These are phyloP conservation scores for Lordiphosa andalusiaca DNA, from an alignment of 2,888 invertebrate genomes.

Conservation along the genomic window DNA sequence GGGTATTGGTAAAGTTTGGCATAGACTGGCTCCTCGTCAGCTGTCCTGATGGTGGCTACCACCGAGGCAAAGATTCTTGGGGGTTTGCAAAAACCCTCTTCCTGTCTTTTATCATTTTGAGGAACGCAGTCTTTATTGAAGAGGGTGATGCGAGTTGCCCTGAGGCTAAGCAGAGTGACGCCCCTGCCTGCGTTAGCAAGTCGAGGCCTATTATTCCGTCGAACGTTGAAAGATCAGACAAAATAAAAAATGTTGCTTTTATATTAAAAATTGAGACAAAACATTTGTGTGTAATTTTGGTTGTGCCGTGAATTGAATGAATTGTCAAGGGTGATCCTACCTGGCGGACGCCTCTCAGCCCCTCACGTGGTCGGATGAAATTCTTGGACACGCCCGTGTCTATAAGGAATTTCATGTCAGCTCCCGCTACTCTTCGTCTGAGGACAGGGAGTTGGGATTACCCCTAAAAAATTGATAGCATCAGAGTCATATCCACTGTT, in stretches of 20 bases:
- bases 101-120: background rate
- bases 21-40: slow-evolving; percentile 8
- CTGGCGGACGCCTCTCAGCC: too few species aligned
- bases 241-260: too few species aligned
- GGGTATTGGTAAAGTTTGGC: slow-evolving; percentile 11
- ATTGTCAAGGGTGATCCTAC: too few species aligned
- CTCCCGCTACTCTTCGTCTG: slow-evolving; percentile 23
- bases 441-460: slow-evolving; percentile 25
- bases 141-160: slow-evolving; percentile 4
- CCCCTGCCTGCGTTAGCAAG: too few species aligned
- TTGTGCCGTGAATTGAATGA: too few species aligned
- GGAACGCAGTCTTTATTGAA: slow-evolving; percentile 1
- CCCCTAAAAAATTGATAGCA: slow-evolving; percentile 6
- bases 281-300: too few species aligned
- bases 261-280: too few species aligned
- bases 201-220: too few species aligned
- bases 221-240: too few species aligned
- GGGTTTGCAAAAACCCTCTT: slow-evolving; percentile 14
- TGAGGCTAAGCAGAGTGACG: slow-evolving; percentile 6
- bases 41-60: slow-evolving; percentile 7
- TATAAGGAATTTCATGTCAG: slow-evolving; percentile 16
- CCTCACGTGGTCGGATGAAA: too few species aligned
- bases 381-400: slow-evolving; percentile 5
- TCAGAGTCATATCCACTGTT: slow-evolving; percentile 6
- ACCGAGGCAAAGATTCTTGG: slow-evolving; percentile 9